phyloP scores from a whole-genome alignment of 2,888 invertebrate genomes.

The Melipona bicolor region DNA sequence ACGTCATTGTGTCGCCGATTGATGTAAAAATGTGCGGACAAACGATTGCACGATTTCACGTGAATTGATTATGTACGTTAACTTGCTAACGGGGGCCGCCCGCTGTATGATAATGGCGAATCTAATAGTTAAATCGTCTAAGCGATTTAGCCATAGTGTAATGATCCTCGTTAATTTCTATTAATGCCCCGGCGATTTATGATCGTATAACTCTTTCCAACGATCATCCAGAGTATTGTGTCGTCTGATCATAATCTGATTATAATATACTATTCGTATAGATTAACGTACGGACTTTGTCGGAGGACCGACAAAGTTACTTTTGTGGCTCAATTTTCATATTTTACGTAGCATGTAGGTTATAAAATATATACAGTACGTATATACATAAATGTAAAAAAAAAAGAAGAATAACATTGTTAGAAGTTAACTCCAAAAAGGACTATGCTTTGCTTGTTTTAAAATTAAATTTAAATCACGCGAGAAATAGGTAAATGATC shows the following conservation, averaged over 20 bases:
- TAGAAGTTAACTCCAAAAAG: too few relatives aligned
- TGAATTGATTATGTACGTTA: constrained; percentile 7
- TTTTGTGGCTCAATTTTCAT: too few relatives aligned
- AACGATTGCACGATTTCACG: not conserved
- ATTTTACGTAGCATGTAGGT: too few relatives aligned
- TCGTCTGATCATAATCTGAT: not conserved
- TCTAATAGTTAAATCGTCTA: constrained; percentile 36
- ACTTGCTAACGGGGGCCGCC: not conserved
- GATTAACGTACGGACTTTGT: not conserved
- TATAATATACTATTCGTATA: not conserved
- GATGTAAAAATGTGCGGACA: not conserved
- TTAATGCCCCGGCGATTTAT: not conserved
- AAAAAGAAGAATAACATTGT: too few relatives aligned
- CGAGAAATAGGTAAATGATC: too few relatives aligned
- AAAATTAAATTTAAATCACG: too few relatives aligned
- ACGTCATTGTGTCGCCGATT: not conserved
- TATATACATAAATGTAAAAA: too few relatives aligned
- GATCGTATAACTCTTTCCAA: not conserved
- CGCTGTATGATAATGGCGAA: not conserved
- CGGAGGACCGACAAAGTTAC: too few relatives aligned
- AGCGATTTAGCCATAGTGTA: not conserved
- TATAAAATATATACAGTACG: too few relatives aligned
- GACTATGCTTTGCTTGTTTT: too few relatives aligned
- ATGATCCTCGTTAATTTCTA: constrained; percentile 4
- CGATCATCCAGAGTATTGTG: not conserved